Base-by-base conservation (phyloP, 2,113 vertebrate species). In the Corapipo altera region DNA sequence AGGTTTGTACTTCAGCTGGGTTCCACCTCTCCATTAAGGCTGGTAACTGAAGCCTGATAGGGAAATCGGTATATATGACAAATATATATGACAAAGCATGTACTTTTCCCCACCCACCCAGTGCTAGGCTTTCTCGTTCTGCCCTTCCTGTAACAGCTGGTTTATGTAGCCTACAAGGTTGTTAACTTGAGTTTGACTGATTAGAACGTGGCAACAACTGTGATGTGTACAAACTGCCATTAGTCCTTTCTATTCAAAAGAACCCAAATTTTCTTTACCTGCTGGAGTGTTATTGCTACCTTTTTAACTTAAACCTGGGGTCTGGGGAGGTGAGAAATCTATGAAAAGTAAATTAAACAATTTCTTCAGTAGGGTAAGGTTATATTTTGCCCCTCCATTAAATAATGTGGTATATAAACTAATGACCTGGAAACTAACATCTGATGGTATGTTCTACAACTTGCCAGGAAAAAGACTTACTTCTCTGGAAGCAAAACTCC, bases 101-200 rank as follows among this genome's bases (percentile, higher is more conserved):
- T 12, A 30, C 27, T 30, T 52, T 35, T 11, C 3, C 0, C 0
- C 3, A 28, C 22, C 3, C 2, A 6, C 22, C 4, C 22, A 58
- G 26, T n/a, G 21, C 39, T 58, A 9, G 16, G 43, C 43, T 81
- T 72, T 24, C 54, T 49, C 54, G 12, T 51, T 89, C 81, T 71
- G 41, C 23, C 33, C 58, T 85, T 92, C 21, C 43, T 55, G n/a
- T 71, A 62, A 76, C 14, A 76, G 26, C n/a, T 59, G 43, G 10
- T 23, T 91, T 35, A 65, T 22, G 39, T 1, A 79, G 46, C 13
- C 64, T 54, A 44, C 15, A 30, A 7, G 11, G 37, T 2, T 39
- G 11, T 69, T 43, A 44, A 8, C 19, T 62, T 77, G 55, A 22
- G 21, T 67, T 71, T 75, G 26, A 85, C 61, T 51, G 32, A 46